Percentiles rank a stretch among this genome's conserved stretches.
Conservation (phyloP, 92 coral and sea anemone species). For the Parazoanthus darwini region DNA sequence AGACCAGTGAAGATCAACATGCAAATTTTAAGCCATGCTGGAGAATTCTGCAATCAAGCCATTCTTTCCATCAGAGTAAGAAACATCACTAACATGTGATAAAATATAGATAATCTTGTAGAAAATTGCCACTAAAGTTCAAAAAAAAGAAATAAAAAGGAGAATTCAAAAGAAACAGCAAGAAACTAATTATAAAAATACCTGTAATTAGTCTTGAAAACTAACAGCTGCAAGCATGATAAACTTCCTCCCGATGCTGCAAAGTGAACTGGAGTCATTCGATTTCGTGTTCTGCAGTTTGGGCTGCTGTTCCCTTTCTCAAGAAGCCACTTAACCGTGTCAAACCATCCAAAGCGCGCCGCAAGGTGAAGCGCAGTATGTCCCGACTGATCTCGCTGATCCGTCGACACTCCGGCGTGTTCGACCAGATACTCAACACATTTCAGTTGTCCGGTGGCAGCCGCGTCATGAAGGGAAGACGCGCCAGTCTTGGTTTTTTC, state of each 20-base stretch:
- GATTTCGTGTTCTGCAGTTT: slow-evolving; percentile 67
- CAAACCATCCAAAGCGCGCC: slow-evolving; percentile 74
- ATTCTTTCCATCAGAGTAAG: no score
- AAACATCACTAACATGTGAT: no score
- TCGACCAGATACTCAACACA: slow-evolving; percentile 76
- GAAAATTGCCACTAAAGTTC: background rate
- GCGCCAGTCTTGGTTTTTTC: slow-evolving; percentile 74
- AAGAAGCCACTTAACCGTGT: slow-evolving; percentile 76
- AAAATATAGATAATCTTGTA: background rate
- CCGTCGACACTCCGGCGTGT: slow-evolving; percentile 54
- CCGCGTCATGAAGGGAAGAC: slow-evolving; percentile 80
- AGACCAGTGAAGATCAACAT: no score
- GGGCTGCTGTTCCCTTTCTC: slow-evolving; percentile 61
- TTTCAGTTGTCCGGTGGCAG: slow-evolving; percentile 71
- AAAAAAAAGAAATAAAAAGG: no score
- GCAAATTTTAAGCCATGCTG: no score
- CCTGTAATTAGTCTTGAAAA: slow-evolving; percentile 63
- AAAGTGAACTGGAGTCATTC: slow-evolving; percentile 81
- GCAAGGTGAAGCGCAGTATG: slow-evolving; percentile 84
- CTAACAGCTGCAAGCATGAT: slow-evolving; percentile 64
- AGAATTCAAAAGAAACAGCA: background rate
- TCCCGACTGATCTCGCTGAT: slow-evolving; percentile 71
- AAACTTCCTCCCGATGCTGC: slow-evolving; percentile 83
- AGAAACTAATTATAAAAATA: background rate
- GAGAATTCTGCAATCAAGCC: no score